phyloP scores from a whole-genome alignment of 2,113 vertebrate species.

The Dasyornis broadbenti region DNA sequence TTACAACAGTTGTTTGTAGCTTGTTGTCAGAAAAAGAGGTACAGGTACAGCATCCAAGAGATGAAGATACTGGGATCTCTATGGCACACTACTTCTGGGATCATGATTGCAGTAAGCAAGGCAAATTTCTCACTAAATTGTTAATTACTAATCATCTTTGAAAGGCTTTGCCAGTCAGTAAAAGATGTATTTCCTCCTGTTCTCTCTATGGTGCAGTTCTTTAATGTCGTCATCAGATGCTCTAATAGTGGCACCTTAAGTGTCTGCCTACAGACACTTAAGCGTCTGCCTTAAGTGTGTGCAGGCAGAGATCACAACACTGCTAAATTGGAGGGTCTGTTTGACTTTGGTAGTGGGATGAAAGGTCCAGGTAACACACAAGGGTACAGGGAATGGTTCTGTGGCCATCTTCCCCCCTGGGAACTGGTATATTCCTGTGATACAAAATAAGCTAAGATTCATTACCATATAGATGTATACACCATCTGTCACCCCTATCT shows the following conservation, averaged over 20 bases:
- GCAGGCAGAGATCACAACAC: not conserved
- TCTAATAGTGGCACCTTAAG: not conserved
- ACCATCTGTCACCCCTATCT: not conserved
- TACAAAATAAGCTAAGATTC: not conserved
- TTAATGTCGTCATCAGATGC: not conserved
- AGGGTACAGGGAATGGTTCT: not conserved
- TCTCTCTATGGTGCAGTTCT: not conserved
- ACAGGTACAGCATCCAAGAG: not conserved
- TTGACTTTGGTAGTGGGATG: not conserved
- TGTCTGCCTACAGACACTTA: not conserved
- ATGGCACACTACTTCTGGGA: not conserved
- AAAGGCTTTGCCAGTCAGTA: not conserved
- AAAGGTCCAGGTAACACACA: not conserved
- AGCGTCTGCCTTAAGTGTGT: too few species aligned
- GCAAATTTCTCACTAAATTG: not conserved
- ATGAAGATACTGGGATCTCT: not conserved
- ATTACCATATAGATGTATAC: not conserved
- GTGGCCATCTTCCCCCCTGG: not conserved
- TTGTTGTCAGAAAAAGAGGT: not conserved
- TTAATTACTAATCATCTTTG: constrained; percentile 5
- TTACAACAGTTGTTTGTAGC: not conserved
- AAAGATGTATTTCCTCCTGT: not conserved
- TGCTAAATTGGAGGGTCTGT: rapidly evolving
- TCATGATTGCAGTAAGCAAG: not conserved
- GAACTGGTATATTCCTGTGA: not conserved